A percentile compares a stretch with the other conserved stretches of the same genome.
phyloP scores from a whole-genome alignment of 2,797 vertebrate species.

The Sternarchorhynchus goeldii region DNA sequence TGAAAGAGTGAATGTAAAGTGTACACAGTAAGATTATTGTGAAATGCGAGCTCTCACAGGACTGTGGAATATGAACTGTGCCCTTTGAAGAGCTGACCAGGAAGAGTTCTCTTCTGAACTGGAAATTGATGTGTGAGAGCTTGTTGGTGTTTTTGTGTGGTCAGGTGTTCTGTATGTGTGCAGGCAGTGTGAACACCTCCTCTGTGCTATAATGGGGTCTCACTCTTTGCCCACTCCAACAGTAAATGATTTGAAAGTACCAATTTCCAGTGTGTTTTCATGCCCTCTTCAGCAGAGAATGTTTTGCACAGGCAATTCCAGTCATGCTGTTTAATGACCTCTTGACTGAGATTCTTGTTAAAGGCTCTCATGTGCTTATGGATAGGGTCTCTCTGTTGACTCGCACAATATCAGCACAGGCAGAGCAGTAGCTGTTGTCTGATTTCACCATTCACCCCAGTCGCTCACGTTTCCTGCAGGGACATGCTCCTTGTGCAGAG shows the following conservation, averaged over 20 bases:
- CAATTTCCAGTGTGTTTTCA: background rate
- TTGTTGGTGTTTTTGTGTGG: slow-evolving; percentile 60
- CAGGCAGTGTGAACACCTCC: background rate
- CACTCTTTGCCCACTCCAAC: background rate
- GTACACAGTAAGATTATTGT: background rate
- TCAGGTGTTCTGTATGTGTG: slow-evolving; percentile 42
- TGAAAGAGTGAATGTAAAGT: slow-evolving; percentile 23
- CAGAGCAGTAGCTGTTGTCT: background rate
- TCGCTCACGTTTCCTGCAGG: background rate
- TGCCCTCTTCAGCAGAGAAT: background rate
- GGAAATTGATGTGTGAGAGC: slow-evolving; percentile 59
- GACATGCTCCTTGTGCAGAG: background rate
- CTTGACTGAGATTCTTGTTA: background rate
- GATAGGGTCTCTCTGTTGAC: background rate
- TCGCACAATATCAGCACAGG: background rate
- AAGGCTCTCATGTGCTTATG: background rate
- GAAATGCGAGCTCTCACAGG: background rate
- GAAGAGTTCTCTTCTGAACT: slow-evolving; percentile 32
- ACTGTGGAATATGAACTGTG: background rate
- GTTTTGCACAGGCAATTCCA: background rate
- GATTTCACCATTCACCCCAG: too few relatives aligned
- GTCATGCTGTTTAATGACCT: background rate
- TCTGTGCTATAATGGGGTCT: background rate
- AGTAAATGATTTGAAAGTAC: background rate
- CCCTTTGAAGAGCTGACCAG: slow-evolving; percentile 10